phyloP scores from a whole-genome alignment of 2,797 vertebrate genomes.

The Lerista edwardsae region DNA sequence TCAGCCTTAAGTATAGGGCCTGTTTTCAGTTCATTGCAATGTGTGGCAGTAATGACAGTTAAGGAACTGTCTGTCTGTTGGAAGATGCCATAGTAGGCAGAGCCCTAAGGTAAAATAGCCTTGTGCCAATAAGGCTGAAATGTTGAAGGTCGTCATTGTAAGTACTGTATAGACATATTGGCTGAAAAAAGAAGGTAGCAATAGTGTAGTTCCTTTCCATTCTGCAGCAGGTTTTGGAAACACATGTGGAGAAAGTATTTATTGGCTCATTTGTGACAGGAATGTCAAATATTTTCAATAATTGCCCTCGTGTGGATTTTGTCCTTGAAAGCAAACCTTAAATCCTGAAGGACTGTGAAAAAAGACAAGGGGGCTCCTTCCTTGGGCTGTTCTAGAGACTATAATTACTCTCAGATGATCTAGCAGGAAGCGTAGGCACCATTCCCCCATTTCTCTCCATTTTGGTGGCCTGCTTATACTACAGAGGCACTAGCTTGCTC shows the following conservation, averaged over 20 bases:
- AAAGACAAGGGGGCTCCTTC: constrained; percentile 68
- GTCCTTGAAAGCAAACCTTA: constrained; percentile 78
- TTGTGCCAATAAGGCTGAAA: constrained; percentile 74
- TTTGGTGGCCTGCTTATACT: constrained; percentile 82
- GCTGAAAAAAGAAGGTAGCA: constrained; percentile 75
- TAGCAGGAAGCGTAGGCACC: constrained; percentile 70
- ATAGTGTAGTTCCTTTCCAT: constrained; percentile 82
- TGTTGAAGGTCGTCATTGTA: constrained; percentile 85
- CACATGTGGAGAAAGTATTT: constrained; percentile 91
- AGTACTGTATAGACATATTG: constrained; percentile 76
- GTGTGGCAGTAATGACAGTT: constrained; percentile 81
- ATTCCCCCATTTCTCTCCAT: constrained; percentile 73
- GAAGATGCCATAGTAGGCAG: constrained; percentile 76
- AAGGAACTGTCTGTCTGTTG: constrained; percentile 73
- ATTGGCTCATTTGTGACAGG: constrained; percentile 90
- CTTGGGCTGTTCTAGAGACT: constrained; percentile 80
- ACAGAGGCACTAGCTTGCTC: constrained; percentile 71
- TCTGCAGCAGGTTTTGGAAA: constrained; percentile 82
- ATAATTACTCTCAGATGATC: constrained; percentile 83
- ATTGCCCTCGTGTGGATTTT: constrained; percentile 81
- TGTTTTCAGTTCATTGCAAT: constrained; percentile 81
- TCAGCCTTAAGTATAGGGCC: constrained; percentile 75
- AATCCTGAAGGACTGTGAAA: constrained; percentile 60
- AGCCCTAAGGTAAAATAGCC: constrained; percentile 76
- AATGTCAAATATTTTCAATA: constrained; percentile 93